These are phyloP conservation scores for Cyanistes caeruleus DNA, from an alignment of 2,113 vertebrate species.

Conservation along the genomic window DNA sequence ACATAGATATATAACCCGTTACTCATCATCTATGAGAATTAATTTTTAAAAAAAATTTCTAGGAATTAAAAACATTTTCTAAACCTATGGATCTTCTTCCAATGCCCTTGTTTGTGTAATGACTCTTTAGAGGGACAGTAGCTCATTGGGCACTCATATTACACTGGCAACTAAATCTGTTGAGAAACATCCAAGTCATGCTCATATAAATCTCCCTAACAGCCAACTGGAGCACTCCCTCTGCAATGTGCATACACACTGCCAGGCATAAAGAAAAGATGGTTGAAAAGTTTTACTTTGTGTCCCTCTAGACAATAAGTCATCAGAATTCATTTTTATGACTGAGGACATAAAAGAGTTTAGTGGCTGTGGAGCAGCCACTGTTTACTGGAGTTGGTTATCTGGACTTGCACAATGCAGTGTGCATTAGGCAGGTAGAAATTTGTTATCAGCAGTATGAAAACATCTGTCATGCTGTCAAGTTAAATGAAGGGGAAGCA, in stretches of 20 bases:
- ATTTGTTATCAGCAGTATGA: not conserved
- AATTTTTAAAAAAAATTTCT: not conserved
- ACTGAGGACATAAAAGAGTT: not conserved
- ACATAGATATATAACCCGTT: not conserved
- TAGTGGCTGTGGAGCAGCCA: not conserved
- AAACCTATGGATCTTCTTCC: not conserved
- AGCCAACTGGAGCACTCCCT: not conserved
- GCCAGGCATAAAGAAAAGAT: not conserved
- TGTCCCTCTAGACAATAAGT: not conserved
- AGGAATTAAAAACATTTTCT: not conserved
- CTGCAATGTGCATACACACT: not conserved
- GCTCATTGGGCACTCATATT: not conserved
- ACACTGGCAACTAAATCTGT: not conserved
- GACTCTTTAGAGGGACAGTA: not conserved
- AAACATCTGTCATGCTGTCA: not conserved
- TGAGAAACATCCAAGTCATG: not conserved
- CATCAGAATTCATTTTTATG: not conserved
- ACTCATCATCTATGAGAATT: not conserved
- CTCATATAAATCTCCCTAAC: not conserved
- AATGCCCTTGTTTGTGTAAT: not conserved
- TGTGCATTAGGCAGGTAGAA: not conserved
- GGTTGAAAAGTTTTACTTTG: not conserved
- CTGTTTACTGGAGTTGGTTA: not conserved
- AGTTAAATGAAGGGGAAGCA: not conserved
- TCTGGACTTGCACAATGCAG: not conserved